Conservation (phyloP, 2,113 vertebrate genomes). For the Paratilapia polleni region DNA sequence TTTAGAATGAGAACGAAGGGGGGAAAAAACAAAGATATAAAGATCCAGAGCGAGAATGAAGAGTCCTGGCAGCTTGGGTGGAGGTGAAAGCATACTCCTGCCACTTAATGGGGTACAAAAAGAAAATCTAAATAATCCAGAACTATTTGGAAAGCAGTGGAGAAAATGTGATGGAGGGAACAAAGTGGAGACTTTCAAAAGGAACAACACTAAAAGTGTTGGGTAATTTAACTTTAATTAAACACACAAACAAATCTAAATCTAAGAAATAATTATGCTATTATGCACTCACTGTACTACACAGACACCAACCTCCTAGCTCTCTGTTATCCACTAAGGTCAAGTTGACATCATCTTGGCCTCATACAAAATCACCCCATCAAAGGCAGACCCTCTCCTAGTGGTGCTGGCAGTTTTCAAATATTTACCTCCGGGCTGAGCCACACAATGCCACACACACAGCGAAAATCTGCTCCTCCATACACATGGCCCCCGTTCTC, state of each 20-base stretch:
- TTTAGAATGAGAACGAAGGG: constrained; percentile 36
- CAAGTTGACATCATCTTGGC: constrained; percentile 52
- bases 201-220: constrained; percentile 17
- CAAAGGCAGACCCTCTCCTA: constrained; percentile 54
- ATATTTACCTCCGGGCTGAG: constrained; percentile 54
- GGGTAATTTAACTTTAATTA: constrained; percentile 24
- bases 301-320: neutral
- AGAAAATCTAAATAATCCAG: constrained; percentile 20
- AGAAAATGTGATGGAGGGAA: constrained; percentile 6
- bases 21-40: constrained; percentile 1
- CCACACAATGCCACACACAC: constrained; percentile 48
- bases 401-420: constrained; percentile 54
- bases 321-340: constrained; percentile 14
- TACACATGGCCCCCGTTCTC: constrained; percentile 1
- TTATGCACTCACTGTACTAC: neutral
- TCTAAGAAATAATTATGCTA: neutral
- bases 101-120: constrained; percentile 23
- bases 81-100: constrained; percentile 53
- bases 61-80: constrained; percentile 35
- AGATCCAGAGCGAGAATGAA: constrained; percentile 37
- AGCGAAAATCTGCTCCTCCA: constrained; percentile 17
- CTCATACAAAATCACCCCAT: constrained; percentile 48
- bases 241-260: constrained; percentile 10
- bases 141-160: neutral
- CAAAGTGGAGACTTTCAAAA: neutral